A percentile compares a stretch with the other conserved stretches of the same genome.
Evolutionary conservation across 2,797 vertebrate genomes (phyloP).

Genomic region (Etheostoma nigrum): DNA sequence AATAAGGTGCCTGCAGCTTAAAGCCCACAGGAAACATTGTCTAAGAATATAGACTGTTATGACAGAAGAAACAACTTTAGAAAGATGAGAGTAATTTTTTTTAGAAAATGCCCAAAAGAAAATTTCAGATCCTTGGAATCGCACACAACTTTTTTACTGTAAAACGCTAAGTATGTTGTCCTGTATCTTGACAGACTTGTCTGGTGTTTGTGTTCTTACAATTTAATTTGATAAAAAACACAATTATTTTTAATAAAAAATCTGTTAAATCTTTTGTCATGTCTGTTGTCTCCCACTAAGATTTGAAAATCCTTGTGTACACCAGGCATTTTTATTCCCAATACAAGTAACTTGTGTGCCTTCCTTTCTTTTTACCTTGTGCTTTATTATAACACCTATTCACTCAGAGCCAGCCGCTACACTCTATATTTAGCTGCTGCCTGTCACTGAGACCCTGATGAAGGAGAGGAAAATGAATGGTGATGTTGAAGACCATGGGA

Average conservation of each 20-base stretch:
- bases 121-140: too few species aligned
- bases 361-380: slow-evolving; percentile 7
- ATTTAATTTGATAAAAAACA: too few species aligned
- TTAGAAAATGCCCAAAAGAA: neutral
- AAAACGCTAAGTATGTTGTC: too few species aligned
- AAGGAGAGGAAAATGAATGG: slow-evolving; percentile 64
- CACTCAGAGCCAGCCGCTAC: slow-evolving; percentile 36
- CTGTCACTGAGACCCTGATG: slow-evolving; percentile 66
- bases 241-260: too few species aligned
- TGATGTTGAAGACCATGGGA: slow-evolving; percentile 65
- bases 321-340: neutral
- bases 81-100: neutral
- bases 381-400: slow-evolving; percentile 50
- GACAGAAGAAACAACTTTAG: slow-evolving; percentile 12
- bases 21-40: slow-evolving; percentile 27
- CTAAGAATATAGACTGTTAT: slow-evolving; percentile 10
- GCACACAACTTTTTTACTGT: too few species aligned
- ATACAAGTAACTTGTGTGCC: neutral
- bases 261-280: too few species aligned
- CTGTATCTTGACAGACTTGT: too few species aligned
- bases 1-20: slow-evolving; percentile 29
- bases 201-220: too few species aligned
- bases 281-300: too few species aligned
- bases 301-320: too few species aligned
- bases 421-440: slow-evolving; percentile 71